Conservation (phyloP, 2,888 invertebrate genomes). For the Baronia brevicornis region DNA sequence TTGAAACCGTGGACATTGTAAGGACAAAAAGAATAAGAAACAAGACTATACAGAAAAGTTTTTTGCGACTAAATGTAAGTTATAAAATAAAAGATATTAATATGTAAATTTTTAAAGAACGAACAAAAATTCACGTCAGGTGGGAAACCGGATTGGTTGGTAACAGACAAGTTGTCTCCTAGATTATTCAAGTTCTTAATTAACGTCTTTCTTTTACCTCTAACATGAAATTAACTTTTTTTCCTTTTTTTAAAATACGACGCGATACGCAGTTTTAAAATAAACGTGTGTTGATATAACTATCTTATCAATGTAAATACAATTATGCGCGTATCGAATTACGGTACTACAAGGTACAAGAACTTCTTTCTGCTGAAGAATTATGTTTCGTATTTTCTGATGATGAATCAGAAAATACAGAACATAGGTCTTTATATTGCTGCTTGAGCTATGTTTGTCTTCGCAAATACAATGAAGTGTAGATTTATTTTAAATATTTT, state of each 20-base stretch:
- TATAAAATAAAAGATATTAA: conserved; percentile 30
- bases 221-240: conserved; percentile 17
- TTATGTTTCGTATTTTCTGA: background rate
- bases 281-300: background rate
- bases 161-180: conserved; percentile 66
- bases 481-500: too few relatives aligned
- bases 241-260: conserved; percentile 7
- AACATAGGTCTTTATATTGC: too few relatives aligned
- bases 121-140: conserved; percentile 55
- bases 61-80: conserved; percentile 14
- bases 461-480: too few relatives aligned
- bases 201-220: conserved; percentile 35
- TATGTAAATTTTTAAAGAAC: conserved; percentile 53
- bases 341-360: too few relatives aligned
- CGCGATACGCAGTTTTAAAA: conserved; percentile 6
- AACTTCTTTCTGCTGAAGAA: background rate
- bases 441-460: too few relatives aligned
- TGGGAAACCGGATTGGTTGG: conserved; percentile 66
- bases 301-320: conserved; percentile 14
- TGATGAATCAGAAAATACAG: too few relatives aligned
- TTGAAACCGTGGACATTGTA: too few relatives aligned
- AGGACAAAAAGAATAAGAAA: too few relatives aligned
- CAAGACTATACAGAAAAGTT: conserved; percentile 6
- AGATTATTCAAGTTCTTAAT: conserved; percentile 35
- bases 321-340: too few relatives aligned